Percentiles rank a stretch among this genome's conserved stretches.
phyloP scores from a whole-genome alignment of 2,888 invertebrate species.

The Limulus polyphemus region DNA sequence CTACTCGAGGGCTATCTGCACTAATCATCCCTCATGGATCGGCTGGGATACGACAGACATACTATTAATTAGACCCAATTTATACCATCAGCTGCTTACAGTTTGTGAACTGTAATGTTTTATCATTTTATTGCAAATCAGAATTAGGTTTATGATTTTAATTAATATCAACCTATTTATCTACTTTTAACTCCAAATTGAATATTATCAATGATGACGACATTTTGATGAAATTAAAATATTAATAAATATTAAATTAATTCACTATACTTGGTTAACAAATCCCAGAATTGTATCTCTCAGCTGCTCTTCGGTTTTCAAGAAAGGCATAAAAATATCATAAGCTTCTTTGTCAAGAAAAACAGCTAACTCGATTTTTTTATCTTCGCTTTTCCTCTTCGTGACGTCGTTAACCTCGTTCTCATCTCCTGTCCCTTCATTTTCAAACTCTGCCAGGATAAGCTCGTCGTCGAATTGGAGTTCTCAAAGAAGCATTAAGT shows the following conservation, averaged over 20 bases:
- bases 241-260: background rate
- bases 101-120: too few relatives aligned
- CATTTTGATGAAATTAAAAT: background rate
- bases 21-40: too few relatives aligned
- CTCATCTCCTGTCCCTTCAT: background rate
- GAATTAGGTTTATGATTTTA: too few relatives aligned
- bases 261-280: slow-evolving; percentile 53
- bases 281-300: slow-evolving; percentile 64
- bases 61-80: too few relatives aligned
- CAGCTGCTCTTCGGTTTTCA: slow-evolving; percentile 51
- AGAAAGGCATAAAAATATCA: slow-evolving; percentile 53
- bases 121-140: too few relatives aligned
- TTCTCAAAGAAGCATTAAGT: background rate
- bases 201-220: too few relatives aligned
- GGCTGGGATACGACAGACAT: too few relatives aligned
- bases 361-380: slow-evolving; percentile 50
- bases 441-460: background rate
- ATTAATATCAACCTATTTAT: too few relatives aligned
- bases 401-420: background rate
- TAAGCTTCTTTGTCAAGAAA: slow-evolving; percentile 64
- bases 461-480: background rate
- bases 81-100: too few relatives aligned
- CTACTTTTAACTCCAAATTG: too few relatives aligned
- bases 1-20: too few relatives aligned
- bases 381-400: slow-evolving; percentile 5